Percentiles rank a stretch among this genome's conserved stretches.
Evolutionary conservation across 2,888 invertebrate species (phyloP).

Genomic region (Amphipyra berbera): DNA sequence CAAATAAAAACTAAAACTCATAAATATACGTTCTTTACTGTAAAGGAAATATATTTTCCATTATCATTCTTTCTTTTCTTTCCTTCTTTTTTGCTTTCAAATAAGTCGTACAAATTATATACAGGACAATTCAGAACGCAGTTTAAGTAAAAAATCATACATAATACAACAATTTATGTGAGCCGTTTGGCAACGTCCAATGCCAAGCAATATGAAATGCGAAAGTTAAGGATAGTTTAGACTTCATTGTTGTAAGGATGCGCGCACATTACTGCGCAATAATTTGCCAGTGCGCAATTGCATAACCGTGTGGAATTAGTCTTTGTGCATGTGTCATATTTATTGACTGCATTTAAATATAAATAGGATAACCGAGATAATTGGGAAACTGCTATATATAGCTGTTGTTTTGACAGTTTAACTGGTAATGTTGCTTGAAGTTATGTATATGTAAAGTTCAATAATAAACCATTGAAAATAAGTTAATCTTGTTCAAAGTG

Average conservation of each 20-base stretch:
- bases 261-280: conserved; percentile 13
- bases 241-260: conserved; percentile 37
- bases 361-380: neutral
- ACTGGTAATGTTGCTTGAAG: no score
- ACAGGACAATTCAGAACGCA: neutral
- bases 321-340: conserved; percentile 15
- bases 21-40: neutral
- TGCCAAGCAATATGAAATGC: conserved; percentile 44
- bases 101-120: neutral
- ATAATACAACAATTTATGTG: conserved; percentile 34
- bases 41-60: neutral
- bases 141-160: conserved; percentile 24
- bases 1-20: neutral
- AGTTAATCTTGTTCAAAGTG: no score
- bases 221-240: conserved; percentile 36
- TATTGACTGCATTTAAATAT: conserved; percentile 22
- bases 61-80: neutral
- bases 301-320: conserved; percentile 19
- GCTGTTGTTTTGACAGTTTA: neutral
- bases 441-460: no score
- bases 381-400: neutral
- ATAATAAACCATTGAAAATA: no score
- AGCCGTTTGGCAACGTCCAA: conserved; percentile 50
- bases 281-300: conserved; percentile 15
- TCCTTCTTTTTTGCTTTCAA: no score